Evolutionary conservation across 2,888 invertebrate species (phyloP).

Genomic region (Vandiemenella viatica): DNA sequence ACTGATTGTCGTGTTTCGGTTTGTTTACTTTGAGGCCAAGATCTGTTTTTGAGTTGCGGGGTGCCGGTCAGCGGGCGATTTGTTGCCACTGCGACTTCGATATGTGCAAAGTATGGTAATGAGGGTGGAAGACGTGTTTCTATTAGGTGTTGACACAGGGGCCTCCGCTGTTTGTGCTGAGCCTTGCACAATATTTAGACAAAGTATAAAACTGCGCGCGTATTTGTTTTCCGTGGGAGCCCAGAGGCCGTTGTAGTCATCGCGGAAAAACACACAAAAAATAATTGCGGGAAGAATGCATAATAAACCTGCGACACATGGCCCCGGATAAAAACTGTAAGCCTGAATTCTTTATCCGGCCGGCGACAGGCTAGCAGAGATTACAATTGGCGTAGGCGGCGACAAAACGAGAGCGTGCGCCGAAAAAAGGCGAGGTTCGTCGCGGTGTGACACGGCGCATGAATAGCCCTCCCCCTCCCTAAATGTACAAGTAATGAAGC

Average conservation of each 20-base stretch:
- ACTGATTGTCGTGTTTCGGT: no score
- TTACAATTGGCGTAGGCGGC: neutral
- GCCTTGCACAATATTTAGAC: neutral
- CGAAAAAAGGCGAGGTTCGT: neutral
- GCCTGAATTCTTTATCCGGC: neutral
- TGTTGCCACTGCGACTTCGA: no score
- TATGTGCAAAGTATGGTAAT: neutral
- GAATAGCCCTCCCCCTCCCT: conserved; percentile 4
- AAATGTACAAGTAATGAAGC: conserved; percentile 13
- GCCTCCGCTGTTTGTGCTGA: neutral
- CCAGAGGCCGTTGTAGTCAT: neutral
- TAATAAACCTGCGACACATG: neutral
- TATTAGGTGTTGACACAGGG: neutral
- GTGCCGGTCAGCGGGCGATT: no score
- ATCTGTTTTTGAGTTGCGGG: no score
- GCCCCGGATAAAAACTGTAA: neutral
- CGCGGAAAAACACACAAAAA: neutral
- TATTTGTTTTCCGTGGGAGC: neutral
- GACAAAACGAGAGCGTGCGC: neutral
- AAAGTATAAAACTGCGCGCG: neutral
- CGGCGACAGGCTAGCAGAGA: neutral
- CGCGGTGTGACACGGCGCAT: neutral
- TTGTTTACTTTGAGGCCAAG: no score
- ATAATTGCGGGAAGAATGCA: neutral
- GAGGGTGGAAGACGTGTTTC: neutral